Base-by-base conservation (phyloP, 1,140 invertebrate genomes). In the Antheraea mylitta region DNA sequence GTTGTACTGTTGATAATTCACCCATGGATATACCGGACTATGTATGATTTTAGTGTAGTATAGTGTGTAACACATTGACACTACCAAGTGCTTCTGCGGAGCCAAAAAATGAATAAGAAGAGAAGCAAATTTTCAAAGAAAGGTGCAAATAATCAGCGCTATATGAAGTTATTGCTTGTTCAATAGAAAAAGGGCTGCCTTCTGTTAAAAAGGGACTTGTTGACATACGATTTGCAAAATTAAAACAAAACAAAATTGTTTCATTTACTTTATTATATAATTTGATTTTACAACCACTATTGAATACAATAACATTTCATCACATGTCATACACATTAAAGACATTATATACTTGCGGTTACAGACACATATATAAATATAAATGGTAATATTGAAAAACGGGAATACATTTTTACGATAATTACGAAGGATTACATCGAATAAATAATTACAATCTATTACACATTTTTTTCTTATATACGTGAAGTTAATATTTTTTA, bases 191-290 rank as follows among this genome's bases (percentile, higher is more conserved):
- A 30, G 22, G 22, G 1, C n/a, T n/a, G n/a, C n/a, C n/a, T n/a
- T n/a, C n/a, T n/a, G n/a, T n/a, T n/a, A n/a, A n/a, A n/a, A n/a
- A 30, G 22, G 1, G 22, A 30, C 22, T 30, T 4, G 22, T 30
- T 30, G 1, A 30, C 22, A 53, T 13, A 53, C 9, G 11, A 16
- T 53, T 53, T 58, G 18, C 16, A 37, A 64, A 69, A 67, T 59
- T 13, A 75, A 62, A 69, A 10, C 48, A 66, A n/a, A 64, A 66
- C 42, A 64, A 18, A 65, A 70, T 72, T 76, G 77, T 79, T 80
- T 82, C 73, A 80, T 84, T 89, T 91, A 90, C 87, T 91, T 91
- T 91, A 91, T 91, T 90, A 87, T 87, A 90, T 89, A 91, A 75
- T 87, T 90, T 86, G 77, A 90, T 83, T 90, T 89, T 89, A 91